Base-by-base conservation (phyloP, 2,888 invertebrate genomes). In the Baronia brevicornis region DNA sequence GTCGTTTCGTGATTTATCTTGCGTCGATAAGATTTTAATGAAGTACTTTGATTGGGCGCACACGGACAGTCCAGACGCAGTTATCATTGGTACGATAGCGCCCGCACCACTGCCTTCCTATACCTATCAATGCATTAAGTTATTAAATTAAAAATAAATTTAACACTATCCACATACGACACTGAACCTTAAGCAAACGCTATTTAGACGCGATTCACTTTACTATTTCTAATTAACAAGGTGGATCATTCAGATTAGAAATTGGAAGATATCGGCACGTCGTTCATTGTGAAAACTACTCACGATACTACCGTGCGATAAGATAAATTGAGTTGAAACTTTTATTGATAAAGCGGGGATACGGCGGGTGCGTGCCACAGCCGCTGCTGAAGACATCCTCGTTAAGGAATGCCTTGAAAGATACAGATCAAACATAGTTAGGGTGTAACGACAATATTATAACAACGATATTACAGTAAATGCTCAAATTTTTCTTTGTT, bases 1-100 rank as follows among this genome's bases (percentile, higher is more conserved):
- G 73, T 70, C 77, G 79, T 79, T 75, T 70, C 60, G 80, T 84
- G 82, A 84, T 84, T 84, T 84, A 84, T 84, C 82, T 82, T 74
- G 70, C 65, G 69, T 64, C 75, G 84, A 84, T 84, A 84, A 84
- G 78, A 78, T 79, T 82, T 84, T 84, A 84, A 84, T 84, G 82
- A 84, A 82, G 84, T 80, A 80, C 82, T 80, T 77, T 82, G 82
- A 82, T 82, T 82, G 80, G 79, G 78, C 61, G 71, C 72, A 62
- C 79, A 72, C 53, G 68, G 71, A 74, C 74, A 66, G 64, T 59
- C 44, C 47, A 60, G 70, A 67, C 68, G 63, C 45, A 51, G 69
- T 78, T 79, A 80, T 84, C 80, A 62, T 54, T 48, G 46, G 40
- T 41, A 45, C 63, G 79, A 78, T 78, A 80, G 67, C 69, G 65